phyloP scores from a whole-genome alignment of 2,888 invertebrate genomes.

The Nesidiocoris tenuis region DNA sequence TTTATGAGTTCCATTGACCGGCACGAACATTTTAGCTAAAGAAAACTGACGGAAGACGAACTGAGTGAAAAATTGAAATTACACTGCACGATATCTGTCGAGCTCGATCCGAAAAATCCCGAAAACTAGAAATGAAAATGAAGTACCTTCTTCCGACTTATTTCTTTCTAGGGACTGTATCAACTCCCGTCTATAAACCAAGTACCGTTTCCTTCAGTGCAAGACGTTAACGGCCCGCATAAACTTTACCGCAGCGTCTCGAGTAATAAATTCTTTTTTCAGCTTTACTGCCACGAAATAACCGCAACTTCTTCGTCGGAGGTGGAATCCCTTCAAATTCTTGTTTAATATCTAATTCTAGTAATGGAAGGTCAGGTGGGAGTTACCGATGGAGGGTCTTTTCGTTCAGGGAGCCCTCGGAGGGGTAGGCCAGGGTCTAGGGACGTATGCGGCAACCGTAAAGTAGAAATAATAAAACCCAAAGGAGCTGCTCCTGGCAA shows the following conservation, averaged over 20 bases:
- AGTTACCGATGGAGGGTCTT: neutral
- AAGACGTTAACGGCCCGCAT: neutral
- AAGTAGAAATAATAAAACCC: constrained; percentile 36
- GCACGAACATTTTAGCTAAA: too few relatives aligned
- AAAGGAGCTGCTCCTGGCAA: constrained; percentile 14
- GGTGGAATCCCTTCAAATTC: constrained; percentile 28
- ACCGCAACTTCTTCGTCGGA: neutral
- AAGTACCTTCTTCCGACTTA: too few relatives aligned
- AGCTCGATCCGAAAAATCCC: too few relatives aligned
- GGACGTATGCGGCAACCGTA: neutral
- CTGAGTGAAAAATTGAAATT: too few relatives aligned
- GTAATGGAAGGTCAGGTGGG: constrained; percentile 41
- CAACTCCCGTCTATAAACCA: too few relatives aligned
- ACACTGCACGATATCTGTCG: too few relatives aligned
- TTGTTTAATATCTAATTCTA: constrained; percentile 43
- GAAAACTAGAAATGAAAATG: too few relatives aligned
- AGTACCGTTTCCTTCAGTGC: neutral
- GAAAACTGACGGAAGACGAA: too few relatives aligned
- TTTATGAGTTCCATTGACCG: too few relatives aligned
- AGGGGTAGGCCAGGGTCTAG: neutral
- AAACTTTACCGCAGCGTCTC: neutral
- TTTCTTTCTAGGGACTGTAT: too few relatives aligned
- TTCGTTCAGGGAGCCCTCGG: neutral
- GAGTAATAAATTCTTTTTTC: constrained; percentile 5
- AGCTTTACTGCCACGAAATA: constrained; percentile 11